A percentile compares a stretch with the other conserved stretches of the same genome.
phyloP scores from a whole-genome alignment of 2,888 invertebrate species.

The Halocaridina rubra region DNA sequence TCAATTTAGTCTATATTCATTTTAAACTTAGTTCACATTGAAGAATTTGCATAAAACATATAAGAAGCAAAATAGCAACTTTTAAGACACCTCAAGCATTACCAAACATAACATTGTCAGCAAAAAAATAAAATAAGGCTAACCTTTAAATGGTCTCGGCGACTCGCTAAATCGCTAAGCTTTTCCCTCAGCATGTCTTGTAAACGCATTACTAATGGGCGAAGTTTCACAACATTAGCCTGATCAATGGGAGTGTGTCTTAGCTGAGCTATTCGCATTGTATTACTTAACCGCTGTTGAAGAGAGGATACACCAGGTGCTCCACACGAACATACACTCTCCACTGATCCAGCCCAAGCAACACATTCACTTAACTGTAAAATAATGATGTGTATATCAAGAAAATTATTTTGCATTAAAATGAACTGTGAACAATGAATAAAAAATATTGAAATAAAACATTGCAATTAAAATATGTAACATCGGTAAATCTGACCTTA shows the following conservation, averaged over 20 bases:
- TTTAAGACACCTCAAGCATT: too few species aligned
- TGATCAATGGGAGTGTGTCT: conserved; percentile 40
- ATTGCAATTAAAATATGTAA: too few species aligned
- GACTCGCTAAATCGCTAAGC: conserved; percentile 77
- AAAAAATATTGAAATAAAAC: too few species aligned
- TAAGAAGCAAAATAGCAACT: too few species aligned
- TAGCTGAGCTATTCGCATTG: conserved; percentile 45
- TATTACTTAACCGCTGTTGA: conserved; percentile 38
- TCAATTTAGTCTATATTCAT: too few species aligned
- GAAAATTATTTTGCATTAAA: too few species aligned
- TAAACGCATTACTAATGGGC: conserved; percentile 68
- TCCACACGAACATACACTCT: conserved; percentile 57
- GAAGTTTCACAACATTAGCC: background rate
- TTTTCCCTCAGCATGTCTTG: conserved; percentile 79
- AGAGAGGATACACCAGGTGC: conserved; percentile 53
- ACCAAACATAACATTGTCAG: too few species aligned
- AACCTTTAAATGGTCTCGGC: conserved; percentile 71
- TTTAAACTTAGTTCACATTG: too few species aligned
- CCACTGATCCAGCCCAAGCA: conserved; percentile 54
- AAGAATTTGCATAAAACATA: too few species aligned
- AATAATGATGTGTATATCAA: background rate
- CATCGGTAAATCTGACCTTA: too few species aligned
- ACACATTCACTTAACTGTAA: conserved; percentile 51
- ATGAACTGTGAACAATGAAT: too few species aligned
- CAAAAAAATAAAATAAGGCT: background rate